A percentile compares a stretch with the other conserved stretches of the same genome.
Conservation (phyloP, 2,888 invertebrate species). For the Tinea pellionella region DNA sequence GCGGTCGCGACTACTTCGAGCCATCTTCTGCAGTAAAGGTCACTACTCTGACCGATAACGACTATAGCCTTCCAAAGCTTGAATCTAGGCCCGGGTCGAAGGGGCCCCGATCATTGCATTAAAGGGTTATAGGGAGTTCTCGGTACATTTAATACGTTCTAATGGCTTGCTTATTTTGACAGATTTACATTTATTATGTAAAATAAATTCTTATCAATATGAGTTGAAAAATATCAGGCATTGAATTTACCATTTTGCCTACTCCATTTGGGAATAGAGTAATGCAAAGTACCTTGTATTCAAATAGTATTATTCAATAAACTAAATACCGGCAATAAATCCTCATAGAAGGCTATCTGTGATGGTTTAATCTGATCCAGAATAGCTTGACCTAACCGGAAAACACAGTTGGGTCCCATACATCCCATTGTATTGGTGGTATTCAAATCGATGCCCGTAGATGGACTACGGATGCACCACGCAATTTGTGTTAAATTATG, state of each 20-base stretch:
- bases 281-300: neutral
- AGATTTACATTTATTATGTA: neutral
- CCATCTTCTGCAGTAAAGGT: constrained; percentile 34
- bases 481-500: constrained; percentile 53
- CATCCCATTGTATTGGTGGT: constrained; percentile 30
- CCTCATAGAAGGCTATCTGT: constrained; percentile 64
- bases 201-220: too few relatives aligned
- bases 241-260: neutral
- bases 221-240: too few relatives aligned
- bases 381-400: constrained; percentile 22
- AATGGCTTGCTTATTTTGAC: constrained; percentile 7
- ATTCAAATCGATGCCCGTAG: constrained; percentile 61
- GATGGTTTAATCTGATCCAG: constrained; percentile 57
- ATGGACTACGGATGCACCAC: constrained; percentile 25
- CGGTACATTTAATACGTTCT: constrained; percentile 1
- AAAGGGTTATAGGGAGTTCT: constrained; percentile 13
- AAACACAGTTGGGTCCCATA: constrained; percentile 2
- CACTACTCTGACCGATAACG: constrained; percentile 55
- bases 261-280: too few relatives aligned
- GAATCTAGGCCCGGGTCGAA: constrained; percentile 12
- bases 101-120: constrained; percentile 12
- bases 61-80: constrained; percentile 42
- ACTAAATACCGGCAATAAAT: constrained; percentile 44
- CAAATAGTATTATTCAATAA: constrained; percentile 12
- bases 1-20: constrained; percentile 26